These are phyloP conservation scores for Oryzias celebensis DNA, from an alignment of 2,113 vertebrate genomes.

Conservation along the genomic window DNA sequence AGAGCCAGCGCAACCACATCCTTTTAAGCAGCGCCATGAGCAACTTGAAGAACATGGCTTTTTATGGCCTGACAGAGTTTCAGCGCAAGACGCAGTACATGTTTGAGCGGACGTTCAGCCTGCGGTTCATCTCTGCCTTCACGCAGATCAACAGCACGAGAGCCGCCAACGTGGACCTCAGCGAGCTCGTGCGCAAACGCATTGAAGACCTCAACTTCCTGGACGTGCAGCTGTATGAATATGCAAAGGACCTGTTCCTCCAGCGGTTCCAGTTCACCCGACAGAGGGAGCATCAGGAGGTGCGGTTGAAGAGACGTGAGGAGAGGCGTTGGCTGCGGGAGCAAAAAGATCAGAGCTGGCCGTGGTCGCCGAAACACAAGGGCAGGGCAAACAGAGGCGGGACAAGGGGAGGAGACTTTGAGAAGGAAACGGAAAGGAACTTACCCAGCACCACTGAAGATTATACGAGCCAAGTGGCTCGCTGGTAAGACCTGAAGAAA, in stretches of 20 bases:
- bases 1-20: conserved; percentile 87
- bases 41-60: conserved; percentile 98
- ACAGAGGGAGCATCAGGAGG: conserved; percentile 87
- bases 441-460: conserved; percentile 86
- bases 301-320: conserved; percentile 84
- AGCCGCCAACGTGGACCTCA: conserved; percentile 93
- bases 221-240: conserved; percentile 94
- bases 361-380: conserved; percentile 73
- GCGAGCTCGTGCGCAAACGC: conserved; percentile 79
- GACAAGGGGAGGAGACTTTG: conserved; percentile 25
- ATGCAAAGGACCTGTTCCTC: conserved; percentile 92
- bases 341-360: conserved; percentile 73
- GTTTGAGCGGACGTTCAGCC: conserved; percentile 97
- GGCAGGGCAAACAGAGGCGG: conserved; percentile 51
- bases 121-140: conserved; percentile 95
- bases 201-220: conserved; percentile 93
- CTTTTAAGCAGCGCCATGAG: conserved; percentile 92
- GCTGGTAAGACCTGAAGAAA: conserved; percentile 82
- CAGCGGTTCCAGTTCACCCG: conserved; percentile 93
- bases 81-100: conserved; percentile 98
- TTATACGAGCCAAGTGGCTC: conserved; percentile 93
- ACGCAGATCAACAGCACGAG: conserved; percentile 95
- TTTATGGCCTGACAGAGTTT: conserved; percentile 96
- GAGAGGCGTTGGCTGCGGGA: conserved; percentile 84
- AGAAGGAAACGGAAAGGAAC: conserved; percentile 54